Conservation (phyloP, 2,888 invertebrate genomes). For the Trichogramma evanescens region DNA sequence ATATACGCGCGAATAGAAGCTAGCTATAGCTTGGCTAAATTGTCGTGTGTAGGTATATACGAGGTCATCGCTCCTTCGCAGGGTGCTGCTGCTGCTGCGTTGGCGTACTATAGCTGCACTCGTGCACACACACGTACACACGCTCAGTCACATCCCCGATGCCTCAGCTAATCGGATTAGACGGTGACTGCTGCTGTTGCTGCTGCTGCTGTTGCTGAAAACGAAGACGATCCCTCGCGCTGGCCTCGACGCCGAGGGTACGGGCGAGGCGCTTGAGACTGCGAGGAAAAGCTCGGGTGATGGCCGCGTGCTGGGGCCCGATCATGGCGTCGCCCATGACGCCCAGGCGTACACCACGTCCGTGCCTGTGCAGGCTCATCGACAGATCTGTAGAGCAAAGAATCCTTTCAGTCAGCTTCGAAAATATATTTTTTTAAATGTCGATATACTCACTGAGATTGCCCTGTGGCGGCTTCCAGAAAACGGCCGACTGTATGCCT, state of each 20-base stretch:
- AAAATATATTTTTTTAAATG: too few species aligned
- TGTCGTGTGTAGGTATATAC: too few species aligned
- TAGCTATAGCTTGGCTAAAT: too few species aligned
- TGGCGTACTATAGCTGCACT: too few species aligned
- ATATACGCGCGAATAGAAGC: too few species aligned
- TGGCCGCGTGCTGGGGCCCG: conserved; percentile 56
- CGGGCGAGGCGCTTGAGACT: conserved; percentile 36
- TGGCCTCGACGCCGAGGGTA: conserved; percentile 34
- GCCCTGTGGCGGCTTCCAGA: conserved; percentile 70
- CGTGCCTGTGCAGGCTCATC: conserved; percentile 64
- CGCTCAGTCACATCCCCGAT: too few species aligned
- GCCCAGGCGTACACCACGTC: conserved; percentile 57
- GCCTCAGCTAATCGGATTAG: too few species aligned
- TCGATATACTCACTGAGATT: conserved; percentile 60
- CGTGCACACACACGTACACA: too few species aligned
- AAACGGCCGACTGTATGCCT: conserved; percentile 57
- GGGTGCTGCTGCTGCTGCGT: too few species aligned
- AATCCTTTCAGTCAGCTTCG: too few species aligned
- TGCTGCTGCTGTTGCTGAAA: conserved; percentile 2
- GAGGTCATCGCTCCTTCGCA: too few species aligned
- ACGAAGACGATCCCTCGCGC: not conserved
- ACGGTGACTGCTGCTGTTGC: not conserved
- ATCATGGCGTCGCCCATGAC: conserved; percentile 67
- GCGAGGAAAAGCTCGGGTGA: conserved; percentile 37
- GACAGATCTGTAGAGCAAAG: conserved; percentile 58